These are phyloP conservation scores for Argya squamiceps DNA, from an alignment of 2,797 vertebrate genomes.

Conservation along the genomic window DNA sequence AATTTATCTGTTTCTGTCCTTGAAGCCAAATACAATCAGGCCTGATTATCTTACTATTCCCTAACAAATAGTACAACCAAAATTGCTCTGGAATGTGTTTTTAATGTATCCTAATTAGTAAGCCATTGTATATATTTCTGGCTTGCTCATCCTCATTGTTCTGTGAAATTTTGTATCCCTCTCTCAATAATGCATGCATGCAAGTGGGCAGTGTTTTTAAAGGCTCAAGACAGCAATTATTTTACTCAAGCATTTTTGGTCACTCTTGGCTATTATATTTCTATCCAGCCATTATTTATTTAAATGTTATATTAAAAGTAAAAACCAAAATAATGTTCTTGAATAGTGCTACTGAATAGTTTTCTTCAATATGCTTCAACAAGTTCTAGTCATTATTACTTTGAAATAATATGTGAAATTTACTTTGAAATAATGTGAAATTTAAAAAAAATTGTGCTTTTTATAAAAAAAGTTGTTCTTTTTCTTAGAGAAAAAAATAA, in stretches of 20 bases:
- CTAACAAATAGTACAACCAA: neutral
- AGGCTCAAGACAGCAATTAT: neutral
- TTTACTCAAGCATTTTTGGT: neutral
- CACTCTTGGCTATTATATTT: neutral
- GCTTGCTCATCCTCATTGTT: neutral
- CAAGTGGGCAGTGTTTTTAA: neutral
- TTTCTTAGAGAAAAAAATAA: neutral
- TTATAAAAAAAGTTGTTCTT: neutral
- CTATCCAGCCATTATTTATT: neutral
- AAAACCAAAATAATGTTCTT: neutral
- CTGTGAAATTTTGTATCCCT: neutral
- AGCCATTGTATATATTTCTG: neutral
- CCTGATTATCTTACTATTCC: neutral
- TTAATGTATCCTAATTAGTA: neutral
- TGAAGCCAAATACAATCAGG: neutral
- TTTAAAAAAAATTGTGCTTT: rapidly evolving
- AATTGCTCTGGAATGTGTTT: neutral
- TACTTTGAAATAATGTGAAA: too few species aligned
- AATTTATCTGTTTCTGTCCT: neutral
- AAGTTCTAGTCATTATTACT: neutral
- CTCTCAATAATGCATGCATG: neutral
- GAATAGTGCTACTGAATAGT: neutral
- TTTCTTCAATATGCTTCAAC: neutral
- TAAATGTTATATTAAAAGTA: neutral
- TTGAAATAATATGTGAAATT: too few species aligned